These are phyloP conservation scores for Pseudotriccus pelzelni DNA, from an alignment of 2,797 vertebrate genomes.

Conservation along the genomic window DNA sequence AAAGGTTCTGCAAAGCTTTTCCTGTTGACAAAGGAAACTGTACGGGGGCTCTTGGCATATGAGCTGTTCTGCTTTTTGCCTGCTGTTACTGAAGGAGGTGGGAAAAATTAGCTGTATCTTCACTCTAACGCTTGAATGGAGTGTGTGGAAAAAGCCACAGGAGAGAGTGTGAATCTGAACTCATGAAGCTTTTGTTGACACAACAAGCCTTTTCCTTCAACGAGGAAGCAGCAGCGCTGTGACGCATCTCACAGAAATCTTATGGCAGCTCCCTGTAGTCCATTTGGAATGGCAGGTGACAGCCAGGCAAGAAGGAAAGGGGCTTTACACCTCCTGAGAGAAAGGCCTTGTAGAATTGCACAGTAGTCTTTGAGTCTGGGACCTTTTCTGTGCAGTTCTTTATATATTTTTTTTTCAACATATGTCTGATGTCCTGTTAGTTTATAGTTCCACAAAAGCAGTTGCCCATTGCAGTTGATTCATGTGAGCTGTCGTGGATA, in stretches of 20 bases:
- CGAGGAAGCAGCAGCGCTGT: neutral
- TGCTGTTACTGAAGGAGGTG: neutral
- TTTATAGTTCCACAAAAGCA: neutral
- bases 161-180: neutral
- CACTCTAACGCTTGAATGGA: neutral
- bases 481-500: neutral
- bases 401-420: neutral
- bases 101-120: neutral
- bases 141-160: slow-evolving; percentile 1
- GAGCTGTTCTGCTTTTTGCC: neutral
- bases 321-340: neutral
- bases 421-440: neutral
- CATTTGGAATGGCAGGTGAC: neutral
- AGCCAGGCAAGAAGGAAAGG: neutral
- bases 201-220: neutral
- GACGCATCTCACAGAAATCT: neutral
- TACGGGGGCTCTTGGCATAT: neutral
- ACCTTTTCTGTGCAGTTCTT: neutral
- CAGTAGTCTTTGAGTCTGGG: neutral
- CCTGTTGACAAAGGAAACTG: neutral
- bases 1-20: neutral
- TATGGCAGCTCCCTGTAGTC: neutral
- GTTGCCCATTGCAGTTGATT: neutral
- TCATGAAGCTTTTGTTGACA: neutral
- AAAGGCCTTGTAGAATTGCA: neutral